Conservation (phyloP, 2,113 vertebrate species). For the Perognathus longimembris region DNA sequence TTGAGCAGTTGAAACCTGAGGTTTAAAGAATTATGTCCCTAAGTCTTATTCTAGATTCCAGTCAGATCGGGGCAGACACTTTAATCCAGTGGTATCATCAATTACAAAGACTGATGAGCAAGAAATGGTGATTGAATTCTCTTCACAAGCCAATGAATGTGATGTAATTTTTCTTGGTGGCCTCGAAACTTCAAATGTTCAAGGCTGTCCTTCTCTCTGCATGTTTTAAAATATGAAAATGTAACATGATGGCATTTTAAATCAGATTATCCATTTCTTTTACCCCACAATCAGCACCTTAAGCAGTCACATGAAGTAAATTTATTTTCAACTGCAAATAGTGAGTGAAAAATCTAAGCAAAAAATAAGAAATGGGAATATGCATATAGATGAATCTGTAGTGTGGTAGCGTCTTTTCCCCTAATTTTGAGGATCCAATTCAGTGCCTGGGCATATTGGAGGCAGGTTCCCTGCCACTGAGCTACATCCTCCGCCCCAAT, state of each 20-base stretch:
- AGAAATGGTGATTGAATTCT: constrained; percentile 14
- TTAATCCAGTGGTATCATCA: neutral
- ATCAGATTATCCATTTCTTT: constrained; percentile 50
- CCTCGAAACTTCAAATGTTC: constrained; percentile 58
- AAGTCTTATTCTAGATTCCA: neutral
- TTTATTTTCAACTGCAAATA: constrained; percentile 52
- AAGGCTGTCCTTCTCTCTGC: constrained; percentile 44
- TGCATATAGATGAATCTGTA: neutral
- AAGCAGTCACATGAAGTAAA: neutral
- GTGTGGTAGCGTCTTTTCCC: neutral
- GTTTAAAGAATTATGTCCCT: neutral
- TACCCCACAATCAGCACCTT: constrained; percentile 10
- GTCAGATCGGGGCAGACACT: neutral
- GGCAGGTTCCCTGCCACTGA: neutral
- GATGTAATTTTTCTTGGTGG: constrained; percentile 46
- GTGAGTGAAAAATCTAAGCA: neutral
- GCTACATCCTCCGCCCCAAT: neutral
- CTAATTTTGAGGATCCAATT: rapidly evolving
- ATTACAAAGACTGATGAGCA: constrained; percentile 53
- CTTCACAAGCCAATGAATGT: constrained; percentile 26
- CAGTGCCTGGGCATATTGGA: too few relatives aligned
- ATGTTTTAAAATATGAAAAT: constrained; percentile 57
- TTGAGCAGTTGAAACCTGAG: constrained; percentile 1
- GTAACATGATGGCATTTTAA: constrained; percentile 53
- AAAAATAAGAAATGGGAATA: constrained; percentile 18